These are phyloP conservation scores for Coreoperca whiteheadi DNA, from an alignment of 2,113 vertebrate species.

Conservation along the genomic window DNA sequence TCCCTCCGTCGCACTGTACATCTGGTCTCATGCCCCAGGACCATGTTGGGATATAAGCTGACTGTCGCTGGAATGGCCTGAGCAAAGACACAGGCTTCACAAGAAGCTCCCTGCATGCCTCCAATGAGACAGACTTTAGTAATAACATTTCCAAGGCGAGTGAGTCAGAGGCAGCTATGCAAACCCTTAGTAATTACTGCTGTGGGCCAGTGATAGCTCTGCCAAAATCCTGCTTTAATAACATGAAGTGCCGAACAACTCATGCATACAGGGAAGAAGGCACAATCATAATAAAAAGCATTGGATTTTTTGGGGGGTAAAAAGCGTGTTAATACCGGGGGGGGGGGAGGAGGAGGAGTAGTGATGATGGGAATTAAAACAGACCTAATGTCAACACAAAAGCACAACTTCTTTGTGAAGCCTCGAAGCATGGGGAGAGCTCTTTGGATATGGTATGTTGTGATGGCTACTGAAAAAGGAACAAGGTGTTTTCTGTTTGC, in stretches of 20 bases:
- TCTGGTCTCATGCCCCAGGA: constrained; percentile 68
- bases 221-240: constrained; percentile 76
- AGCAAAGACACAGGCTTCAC: constrained; percentile 59
- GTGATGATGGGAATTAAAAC: constrained; percentile 76
- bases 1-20: constrained; percentile 40
- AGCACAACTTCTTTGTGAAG: constrained; percentile 44
- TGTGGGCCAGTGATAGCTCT: constrained; percentile 73
- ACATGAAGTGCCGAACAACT: constrained; percentile 71
- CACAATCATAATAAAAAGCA: constrained; percentile 68
- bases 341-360: constrained; percentile 14
- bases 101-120: constrained; percentile 54
- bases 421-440: constrained; percentile 40
- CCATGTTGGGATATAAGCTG: constrained; percentile 67
- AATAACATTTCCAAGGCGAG: constrained; percentile 73
- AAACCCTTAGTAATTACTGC: constrained; percentile 80
- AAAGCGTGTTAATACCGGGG: constrained; percentile 59
- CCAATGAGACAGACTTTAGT: constrained; percentile 64
- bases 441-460: constrained; percentile 52
- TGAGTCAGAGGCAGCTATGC: constrained; percentile 74
- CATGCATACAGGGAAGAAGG: constrained; percentile 54
- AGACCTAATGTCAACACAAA: constrained; percentile 68
- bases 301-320: constrained; percentile 25
- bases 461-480: constrained; percentile 57
- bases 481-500: constrained; percentile 64
- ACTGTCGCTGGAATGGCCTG: constrained; percentile 58